phyloP scores from a whole-genome alignment of 2,888 invertebrate species.

The Folsomia candida region DNA sequence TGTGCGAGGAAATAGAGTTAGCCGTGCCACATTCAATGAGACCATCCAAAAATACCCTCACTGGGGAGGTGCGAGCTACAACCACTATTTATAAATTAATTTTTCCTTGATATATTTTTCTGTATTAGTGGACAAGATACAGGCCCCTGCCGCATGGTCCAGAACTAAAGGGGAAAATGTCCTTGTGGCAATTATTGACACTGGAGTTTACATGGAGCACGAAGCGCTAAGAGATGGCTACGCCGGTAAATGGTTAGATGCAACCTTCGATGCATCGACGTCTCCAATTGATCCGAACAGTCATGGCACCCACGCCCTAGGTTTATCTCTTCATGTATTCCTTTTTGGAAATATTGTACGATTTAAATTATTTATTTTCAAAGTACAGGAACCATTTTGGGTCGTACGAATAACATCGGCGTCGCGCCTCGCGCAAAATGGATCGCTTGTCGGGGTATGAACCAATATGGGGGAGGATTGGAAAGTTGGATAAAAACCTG shows the following conservation, averaged over 20 bases:
- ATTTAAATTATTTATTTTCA: too few species aligned
- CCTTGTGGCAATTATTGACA: background rate
- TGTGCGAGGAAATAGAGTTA: too few species aligned
- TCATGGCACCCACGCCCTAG: background rate
- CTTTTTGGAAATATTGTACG: too few species aligned
- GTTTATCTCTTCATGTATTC: too few species aligned
- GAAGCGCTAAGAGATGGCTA: background rate
- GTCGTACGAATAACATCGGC: background rate
- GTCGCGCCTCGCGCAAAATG: background rate
- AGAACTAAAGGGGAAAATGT: background rate
- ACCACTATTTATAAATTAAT: too few species aligned
- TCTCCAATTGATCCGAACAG: background rate
- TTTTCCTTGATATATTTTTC: too few species aligned
- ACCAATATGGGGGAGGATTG: background rate
- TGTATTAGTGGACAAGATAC: background rate
- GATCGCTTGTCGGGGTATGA: background rate
- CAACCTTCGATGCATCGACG: background rate
- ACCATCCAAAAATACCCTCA: too few species aligned
- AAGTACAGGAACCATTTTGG: background rate
- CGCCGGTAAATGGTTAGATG: background rate
- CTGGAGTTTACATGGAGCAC: background rate
- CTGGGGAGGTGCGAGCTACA: too few species aligned
- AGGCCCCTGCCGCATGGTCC: background rate
- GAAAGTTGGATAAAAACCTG: background rate
- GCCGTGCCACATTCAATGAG: too few species aligned